A percentile compares a stretch with the other conserved stretches of the same genome.
These are phyloP conservation scores for Euthynnus affinis DNA, from an alignment of 2,797 vertebrate species.

Conservation along the genomic window DNA sequence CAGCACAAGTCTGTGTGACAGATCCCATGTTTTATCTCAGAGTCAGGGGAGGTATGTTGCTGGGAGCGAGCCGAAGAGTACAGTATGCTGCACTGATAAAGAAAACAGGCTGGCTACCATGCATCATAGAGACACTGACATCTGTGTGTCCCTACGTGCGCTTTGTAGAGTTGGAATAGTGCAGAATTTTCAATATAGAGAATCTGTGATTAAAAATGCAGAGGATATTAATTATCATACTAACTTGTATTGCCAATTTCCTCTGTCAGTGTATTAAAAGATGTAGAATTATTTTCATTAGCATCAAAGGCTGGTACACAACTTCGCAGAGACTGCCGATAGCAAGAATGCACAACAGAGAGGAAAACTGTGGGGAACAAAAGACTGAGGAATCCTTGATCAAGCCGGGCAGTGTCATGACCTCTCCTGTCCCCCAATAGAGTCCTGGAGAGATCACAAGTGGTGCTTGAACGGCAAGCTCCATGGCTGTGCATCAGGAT, in stretches of 20 bases:
- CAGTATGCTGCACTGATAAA: slow-evolving; percentile 75
- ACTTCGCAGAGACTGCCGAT: slow-evolving; percentile 22
- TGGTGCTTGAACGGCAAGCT: slow-evolving; percentile 58
- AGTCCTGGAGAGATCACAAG: slow-evolving; percentile 60
- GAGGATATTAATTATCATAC: slow-evolving; percentile 55
- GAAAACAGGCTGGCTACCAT: slow-evolving; percentile 68
- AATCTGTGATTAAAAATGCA: slow-evolving; percentile 62
- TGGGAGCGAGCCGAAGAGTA: slow-evolving; percentile 72
- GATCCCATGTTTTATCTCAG: slow-evolving; percentile 83
- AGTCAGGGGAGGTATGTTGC: slow-evolving; percentile 80
- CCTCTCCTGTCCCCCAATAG: slow-evolving; percentile 38
- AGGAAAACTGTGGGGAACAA: slow-evolving; percentile 43
- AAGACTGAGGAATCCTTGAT: slow-evolving; percentile 64
- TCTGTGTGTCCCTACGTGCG: slow-evolving; percentile 59
- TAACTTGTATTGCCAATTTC: slow-evolving; percentile 49
- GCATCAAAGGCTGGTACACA: slow-evolving; percentile 44
- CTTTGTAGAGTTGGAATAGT: slow-evolving; percentile 31
- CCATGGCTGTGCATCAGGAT: slow-evolving; percentile 66
- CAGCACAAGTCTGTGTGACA: slow-evolving; percentile 78
- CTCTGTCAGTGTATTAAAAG: slow-evolving; percentile 43
- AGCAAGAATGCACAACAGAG: slow-evolving; percentile 30
- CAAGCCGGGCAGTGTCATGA: slow-evolving; percentile 55
- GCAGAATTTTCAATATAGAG: slow-evolving; percentile 33
- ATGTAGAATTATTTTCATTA: slow-evolving; percentile 39
- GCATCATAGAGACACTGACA: slow-evolving; percentile 68